Percentiles rank a stretch among this genome's conserved stretches.
These are phyloP conservation scores for Trissolcus basalis DNA, from an alignment of 1,140 invertebrate species.

Conservation along the genomic window DNA sequence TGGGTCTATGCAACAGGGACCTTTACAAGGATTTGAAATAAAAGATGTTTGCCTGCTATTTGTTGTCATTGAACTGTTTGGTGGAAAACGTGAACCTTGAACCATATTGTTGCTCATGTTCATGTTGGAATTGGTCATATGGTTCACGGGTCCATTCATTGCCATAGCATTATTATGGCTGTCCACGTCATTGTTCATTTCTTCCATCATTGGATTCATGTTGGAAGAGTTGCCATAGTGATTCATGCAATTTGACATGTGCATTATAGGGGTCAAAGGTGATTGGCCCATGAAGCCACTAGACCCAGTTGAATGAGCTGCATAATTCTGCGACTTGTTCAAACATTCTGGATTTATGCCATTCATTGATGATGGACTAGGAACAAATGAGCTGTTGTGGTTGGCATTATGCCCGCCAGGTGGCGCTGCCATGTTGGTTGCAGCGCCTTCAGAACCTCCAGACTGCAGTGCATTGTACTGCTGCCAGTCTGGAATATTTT, in stretches of 20 bases:
- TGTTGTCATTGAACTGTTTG: conserved; percentile 42
- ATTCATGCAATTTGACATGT: conserved; percentile 59
- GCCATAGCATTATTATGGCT: conserved; percentile 55
- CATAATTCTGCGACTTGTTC: conserved; percentile 59
- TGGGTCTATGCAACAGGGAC: conserved; percentile 67
- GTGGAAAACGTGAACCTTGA: conserved; percentile 35
- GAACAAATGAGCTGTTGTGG: conserved; percentile 56
- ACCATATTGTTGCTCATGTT: conserved; percentile 42
- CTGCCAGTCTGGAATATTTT: conserved; percentile 71
- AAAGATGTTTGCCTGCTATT: conserved; percentile 60
- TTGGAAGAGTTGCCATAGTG: conserved; percentile 51
- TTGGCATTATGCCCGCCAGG: conserved; percentile 55
- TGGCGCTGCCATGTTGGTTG: conserved; percentile 49
- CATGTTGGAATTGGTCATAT: conserved; percentile 47
- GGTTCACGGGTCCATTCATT: conserved; percentile 56
- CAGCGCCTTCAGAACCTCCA: conserved; percentile 53
- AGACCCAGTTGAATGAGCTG: conserved; percentile 19
- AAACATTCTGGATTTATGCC: conserved; percentile 56
- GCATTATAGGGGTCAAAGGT: conserved; percentile 45
- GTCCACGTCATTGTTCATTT: conserved; percentile 35
- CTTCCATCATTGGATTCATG: conserved; percentile 60
- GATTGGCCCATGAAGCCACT: conserved; percentile 36
- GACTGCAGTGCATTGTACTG: conserved; percentile 68
- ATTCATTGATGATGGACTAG: conserved; percentile 55
- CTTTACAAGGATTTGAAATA: conserved; percentile 65